Conservation (phyloP, 2,797 vertebrate species). For the Huso huso region DNA sequence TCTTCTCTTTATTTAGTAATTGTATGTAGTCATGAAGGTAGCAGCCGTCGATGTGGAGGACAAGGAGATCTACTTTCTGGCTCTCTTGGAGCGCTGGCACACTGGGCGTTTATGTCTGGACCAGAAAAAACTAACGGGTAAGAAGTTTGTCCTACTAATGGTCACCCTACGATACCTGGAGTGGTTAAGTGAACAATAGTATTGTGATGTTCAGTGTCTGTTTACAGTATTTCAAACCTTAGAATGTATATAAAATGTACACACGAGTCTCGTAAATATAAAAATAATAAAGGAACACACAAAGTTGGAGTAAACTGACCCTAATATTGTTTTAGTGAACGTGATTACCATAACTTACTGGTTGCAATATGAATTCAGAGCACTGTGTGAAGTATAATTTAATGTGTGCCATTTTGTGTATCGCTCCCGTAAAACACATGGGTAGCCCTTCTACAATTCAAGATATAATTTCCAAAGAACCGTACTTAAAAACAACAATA, state of each 20-base stretch:
- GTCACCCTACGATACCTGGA: neutral
- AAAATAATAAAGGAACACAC: too few relatives aligned
- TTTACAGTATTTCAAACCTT: too few relatives aligned
- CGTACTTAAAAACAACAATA: too few relatives aligned
- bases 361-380: too few relatives aligned
- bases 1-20: constrained; percentile 59
- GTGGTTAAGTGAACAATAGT: neutral
- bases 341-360: too few relatives aligned
- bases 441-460: neutral
- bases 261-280: too few relatives aligned
- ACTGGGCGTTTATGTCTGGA: constrained; percentile 82
- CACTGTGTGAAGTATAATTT: neutral
- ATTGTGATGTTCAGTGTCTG: neutral
- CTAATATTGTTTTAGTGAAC: too few relatives aligned
- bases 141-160: constrained; percentile 16
- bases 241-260: too few relatives aligned
- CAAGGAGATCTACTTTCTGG: constrained; percentile 94
- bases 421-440: constrained; percentile 2
- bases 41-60: constrained; percentile 85
- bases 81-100: constrained; percentile 78
- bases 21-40: constrained; percentile 76
- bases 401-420: neutral
- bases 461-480: too few relatives aligned
- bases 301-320: too few relatives aligned
- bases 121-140: constrained; percentile 72